phyloP scores from a whole-genome alignment of 2,888 invertebrate genomes.

The Digitonthophagus gazella region DNA sequence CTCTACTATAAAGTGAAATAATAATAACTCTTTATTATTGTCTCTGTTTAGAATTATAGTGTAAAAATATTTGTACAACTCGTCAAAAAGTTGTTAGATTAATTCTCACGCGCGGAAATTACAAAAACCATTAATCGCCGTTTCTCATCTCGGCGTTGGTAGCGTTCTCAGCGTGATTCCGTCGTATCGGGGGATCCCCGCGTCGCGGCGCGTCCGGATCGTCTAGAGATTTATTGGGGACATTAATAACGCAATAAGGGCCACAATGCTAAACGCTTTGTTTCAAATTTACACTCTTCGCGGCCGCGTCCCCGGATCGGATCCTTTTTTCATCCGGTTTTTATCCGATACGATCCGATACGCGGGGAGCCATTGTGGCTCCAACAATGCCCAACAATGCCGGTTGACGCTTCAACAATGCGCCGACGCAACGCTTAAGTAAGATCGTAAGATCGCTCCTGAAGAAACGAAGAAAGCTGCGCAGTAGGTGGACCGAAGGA shows the following conservation, averaged over 20 bases:
- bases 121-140: neutral
- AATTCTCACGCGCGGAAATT: neutral
- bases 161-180: neutral
- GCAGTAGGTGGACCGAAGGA: neutral
- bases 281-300: neutral
- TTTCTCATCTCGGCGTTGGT: neutral
- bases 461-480: neutral
- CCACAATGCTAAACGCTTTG: neutral
- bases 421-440: neutral
- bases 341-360: neutral
- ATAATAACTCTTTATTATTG: no score
- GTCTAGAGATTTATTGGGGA: neutral
- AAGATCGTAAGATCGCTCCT: no score
- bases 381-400: neutral
- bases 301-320: neutral
- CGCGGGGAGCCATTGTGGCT: neutral
- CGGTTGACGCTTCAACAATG: neutral
- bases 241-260: neutral
- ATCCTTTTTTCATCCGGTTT: neutral
- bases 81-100: neutral
- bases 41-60: no score
- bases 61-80: no score
- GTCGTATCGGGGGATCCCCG: neutral
- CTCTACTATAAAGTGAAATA: no score
- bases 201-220: neutral